phyloP scores from a whole-genome alignment of 2,113 vertebrate genomes.

The Cottus gobio region DNA sequence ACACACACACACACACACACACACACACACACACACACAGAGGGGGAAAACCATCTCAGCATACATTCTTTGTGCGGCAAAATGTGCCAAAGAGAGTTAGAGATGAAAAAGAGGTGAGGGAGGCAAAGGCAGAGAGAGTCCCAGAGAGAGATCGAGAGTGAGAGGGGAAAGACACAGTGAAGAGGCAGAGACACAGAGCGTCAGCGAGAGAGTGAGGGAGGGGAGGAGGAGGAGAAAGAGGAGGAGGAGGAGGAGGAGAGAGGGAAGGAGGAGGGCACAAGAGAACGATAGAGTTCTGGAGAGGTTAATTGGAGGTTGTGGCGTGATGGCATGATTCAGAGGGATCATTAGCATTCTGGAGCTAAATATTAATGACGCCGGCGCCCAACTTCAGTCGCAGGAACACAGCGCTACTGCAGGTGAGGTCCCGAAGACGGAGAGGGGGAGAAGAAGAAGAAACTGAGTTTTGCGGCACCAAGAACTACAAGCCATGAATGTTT shows the following conservation, averaged over 20 bases:
- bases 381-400: constrained; percentile 60
- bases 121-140: constrained; percentile 70
- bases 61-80: constrained; percentile 66
- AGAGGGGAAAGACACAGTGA: constrained; percentile 39
- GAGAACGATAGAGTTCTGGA: constrained; percentile 43
- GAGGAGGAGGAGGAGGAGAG: not conserved
- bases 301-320: constrained; percentile 83
- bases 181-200: constrained; percentile 42
- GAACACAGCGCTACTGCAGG: constrained; percentile 61
- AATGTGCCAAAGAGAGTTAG: constrained; percentile 71
- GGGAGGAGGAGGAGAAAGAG: not conserved
- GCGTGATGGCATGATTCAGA: constrained; percentile 77
- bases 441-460: constrained; percentile 53
- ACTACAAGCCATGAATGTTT: constrained; percentile 76
- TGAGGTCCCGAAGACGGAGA: constrained; percentile 54
- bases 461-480: constrained; percentile 60
- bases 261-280: not conserved
- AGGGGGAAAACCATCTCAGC: constrained; percentile 46
- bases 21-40: constrained; percentile 1
- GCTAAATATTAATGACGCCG: constrained; percentile 81
- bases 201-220: not conserved
- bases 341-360: constrained; percentile 79
- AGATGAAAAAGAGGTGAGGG: constrained; percentile 77
- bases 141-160: constrained; percentile 61
- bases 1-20: not conserved